Percentiles rank a stretch among this genome's conserved stretches.
These are phyloP conservation scores for Trichopria drosophilae DNA, from an alignment of 2,888 invertebrate species.

Conservation along the genomic window DNA sequence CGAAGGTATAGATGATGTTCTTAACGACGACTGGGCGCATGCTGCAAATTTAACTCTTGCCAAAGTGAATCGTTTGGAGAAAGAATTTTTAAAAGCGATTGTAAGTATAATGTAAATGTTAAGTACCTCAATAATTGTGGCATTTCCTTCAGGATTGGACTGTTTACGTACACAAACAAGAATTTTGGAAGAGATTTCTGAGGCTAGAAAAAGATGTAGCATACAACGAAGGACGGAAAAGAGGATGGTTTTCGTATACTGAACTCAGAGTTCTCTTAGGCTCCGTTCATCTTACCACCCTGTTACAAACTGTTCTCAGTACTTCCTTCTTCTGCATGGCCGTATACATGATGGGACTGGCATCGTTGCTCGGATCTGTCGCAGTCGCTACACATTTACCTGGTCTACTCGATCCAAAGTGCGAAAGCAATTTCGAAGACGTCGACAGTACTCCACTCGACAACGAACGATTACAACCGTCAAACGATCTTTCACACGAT, in stretches of 20 bases:
- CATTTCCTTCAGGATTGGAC: conserved; percentile 75
- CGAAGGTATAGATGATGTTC: conserved; percentile 87
- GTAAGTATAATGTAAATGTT: conserved; percentile 62
- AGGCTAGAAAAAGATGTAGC: conserved; percentile 76
- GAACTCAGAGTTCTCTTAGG: conserved; percentile 69
- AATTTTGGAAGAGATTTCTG: conserved; percentile 73
- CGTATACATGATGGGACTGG: conserved; percentile 66
- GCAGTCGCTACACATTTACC: conserved; percentile 57
- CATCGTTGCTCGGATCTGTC: conserved; percentile 66
- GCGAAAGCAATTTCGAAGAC: too few relatives aligned
- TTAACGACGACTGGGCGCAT: conserved; percentile 90
- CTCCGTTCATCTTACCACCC: conserved; percentile 58
- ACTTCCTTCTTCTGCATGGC: conserved; percentile 65
- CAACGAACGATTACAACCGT: too few relatives aligned
- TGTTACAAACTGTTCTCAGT: conserved; percentile 61
- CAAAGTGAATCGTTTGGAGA: conserved; percentile 80
- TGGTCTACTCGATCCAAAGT: conserved; percentile 42
- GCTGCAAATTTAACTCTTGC: conserved; percentile 75
- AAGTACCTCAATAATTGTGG: conserved; percentile 16
- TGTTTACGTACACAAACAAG: conserved; percentile 74
- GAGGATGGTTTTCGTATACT: conserved; percentile 83
- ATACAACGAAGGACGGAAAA: conserved; percentile 68
- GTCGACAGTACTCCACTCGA: too few relatives aligned
- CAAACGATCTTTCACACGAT: too few relatives aligned
- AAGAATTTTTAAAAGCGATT: conserved; percentile 86